A percentile compares a stretch with the other conserved stretches of the same genome.
Evolutionary conservation across 2,797 vertebrate species (phyloP).

Genomic region (Dipus sagitta): DNA sequence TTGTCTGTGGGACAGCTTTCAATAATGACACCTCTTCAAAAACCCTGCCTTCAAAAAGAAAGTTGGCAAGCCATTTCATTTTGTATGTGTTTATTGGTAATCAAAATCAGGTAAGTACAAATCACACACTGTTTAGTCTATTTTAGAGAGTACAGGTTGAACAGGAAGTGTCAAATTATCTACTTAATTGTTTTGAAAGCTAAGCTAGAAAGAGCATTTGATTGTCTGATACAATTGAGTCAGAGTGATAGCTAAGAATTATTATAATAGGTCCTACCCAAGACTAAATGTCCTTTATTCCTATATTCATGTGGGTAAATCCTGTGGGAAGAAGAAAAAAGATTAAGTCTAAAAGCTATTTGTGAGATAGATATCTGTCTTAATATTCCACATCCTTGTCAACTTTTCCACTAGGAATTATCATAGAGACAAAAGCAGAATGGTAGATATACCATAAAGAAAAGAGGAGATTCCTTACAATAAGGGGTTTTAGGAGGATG

Average conservation of each 20-base stretch:
- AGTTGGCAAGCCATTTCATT: background rate
- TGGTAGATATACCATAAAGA: background rate
- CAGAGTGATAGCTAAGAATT: background rate
- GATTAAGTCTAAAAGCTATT: background rate
- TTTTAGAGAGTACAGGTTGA: background rate
- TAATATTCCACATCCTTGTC: background rate
- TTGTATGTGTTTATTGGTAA: background rate
- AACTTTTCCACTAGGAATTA: background rate
- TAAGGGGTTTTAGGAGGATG: rapidly evolving
- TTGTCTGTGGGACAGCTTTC: slow-evolving; percentile 9
- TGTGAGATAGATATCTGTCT: background rate
- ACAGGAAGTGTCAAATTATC: slow-evolving; percentile 41
- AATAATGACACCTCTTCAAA: background rate
- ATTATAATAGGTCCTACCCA: background rate
- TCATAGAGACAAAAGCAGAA: background rate
- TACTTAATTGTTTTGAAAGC: slow-evolving; percentile 51
- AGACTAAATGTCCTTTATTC: background rate
- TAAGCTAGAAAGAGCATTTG: slow-evolving; percentile 42
- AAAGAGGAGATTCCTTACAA: background rate
- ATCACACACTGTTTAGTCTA: background rate
- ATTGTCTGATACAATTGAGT: background rate
- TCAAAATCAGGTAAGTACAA: slow-evolving; percentile 47
- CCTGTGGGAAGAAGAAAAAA: too few relatives aligned
- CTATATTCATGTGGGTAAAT: background rate
- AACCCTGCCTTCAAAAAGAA: background rate